Evolutionary conservation across 1,140 invertebrate genomes (phyloP).

Genomic region (Drosophila nigromelanica): DNA sequence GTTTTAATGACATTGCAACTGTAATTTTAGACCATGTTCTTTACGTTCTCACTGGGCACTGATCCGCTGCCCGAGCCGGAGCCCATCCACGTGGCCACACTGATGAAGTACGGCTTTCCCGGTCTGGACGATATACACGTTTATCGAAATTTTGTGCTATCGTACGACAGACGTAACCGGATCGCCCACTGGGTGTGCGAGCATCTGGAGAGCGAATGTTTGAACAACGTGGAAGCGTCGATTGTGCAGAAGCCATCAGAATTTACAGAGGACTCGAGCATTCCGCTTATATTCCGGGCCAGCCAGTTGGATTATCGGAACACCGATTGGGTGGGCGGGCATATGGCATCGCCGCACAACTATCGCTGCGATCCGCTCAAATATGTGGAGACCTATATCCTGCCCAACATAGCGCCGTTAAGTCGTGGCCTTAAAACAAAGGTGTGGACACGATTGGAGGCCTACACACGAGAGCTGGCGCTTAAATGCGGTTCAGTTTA

Average conservation of each 20-base stretch:
- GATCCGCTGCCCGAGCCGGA: background rate
- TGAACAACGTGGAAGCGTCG: constrained; percentile 87
- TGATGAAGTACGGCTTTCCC: constrained; percentile 97
- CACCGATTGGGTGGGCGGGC: constrained; percentile 89
- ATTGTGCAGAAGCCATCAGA: constrained; percentile 91
- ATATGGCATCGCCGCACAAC: constrained; percentile 90
- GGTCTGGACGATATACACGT: constrained; percentile 93
- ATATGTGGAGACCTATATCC: constrained; percentile 90
- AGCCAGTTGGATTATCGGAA: constrained; percentile 90
- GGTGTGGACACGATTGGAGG: constrained; percentile 95
- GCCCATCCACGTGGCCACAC: constrained; percentile 86
- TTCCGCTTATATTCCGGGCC: constrained; percentile 94
- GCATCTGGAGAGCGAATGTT: constrained; percentile 88
- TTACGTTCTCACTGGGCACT: constrained; percentile 31
- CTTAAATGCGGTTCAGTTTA: constrained; percentile 94
- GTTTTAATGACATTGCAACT: background rate
- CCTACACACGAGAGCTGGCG: constrained; percentile 91
- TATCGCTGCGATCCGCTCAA: constrained; percentile 93
- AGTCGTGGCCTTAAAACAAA: constrained; percentile 96
- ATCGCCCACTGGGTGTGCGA: constrained; percentile 99
- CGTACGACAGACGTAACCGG: constrained; percentile 95
- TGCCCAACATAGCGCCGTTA: constrained; percentile 98
- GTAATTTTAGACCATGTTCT: constrained; percentile 39
- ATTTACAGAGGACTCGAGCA: constrained; percentile 93
- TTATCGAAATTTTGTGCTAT: constrained; percentile 95